Evolutionary conservation across 1,140 invertebrate genomes (phyloP), one percentile per base, ranked within the genome.

Genomic region (Latrodectus geometricus): DNA sequence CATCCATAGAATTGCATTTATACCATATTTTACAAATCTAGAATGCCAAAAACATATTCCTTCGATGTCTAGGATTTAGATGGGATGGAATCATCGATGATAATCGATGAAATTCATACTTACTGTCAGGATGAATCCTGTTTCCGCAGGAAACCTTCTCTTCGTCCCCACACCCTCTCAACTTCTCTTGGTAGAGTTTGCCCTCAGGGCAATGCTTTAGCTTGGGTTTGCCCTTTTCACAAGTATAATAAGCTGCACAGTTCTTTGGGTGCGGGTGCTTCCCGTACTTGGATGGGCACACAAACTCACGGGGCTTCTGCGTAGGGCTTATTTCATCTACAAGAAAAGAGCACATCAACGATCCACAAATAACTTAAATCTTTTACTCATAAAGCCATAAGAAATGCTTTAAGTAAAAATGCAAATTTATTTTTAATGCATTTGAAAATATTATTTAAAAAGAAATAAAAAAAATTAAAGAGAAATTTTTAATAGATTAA

Each of bases 161-260:
- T 95, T 98, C 91, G 93, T 98, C 88, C 94, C 95, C 88, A 92
- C 96, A 90, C 92, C 93, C 74, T 93, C 95, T 78, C 93, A 98
- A 23, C 4, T 66, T 73, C 8, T 74, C 70, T 20, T 74, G 9
- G 54, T 50, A 87, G 9, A 87, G 56, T 15, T 87, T 79, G 79
- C 70, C 77, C 14, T 74, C 49, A 5, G 76, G 21, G 54, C 85
- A 87, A 14, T 73, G 48, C 9, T 50, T 54, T 8, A 79, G 12
- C 8, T 87, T 80, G 69, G 56, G 23, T n/a, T 79, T 80, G 11
- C 20, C n/a, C 12, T 74, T 79, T 52, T 87, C 70, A 52, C 85
- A 87, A 0, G 61, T 35, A 14, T 87, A 87, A 15, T 48, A 87
- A 7, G 85, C 76, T 20, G 52, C 48, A 35, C 85, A 87, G 76